Percentiles rank a stretch among this genome's conserved stretches.
These are phyloP conservation scores for Aphaenogaster floridana DNA, from an alignment of 1,140 invertebrate genomes.

Conservation along the genomic window DNA sequence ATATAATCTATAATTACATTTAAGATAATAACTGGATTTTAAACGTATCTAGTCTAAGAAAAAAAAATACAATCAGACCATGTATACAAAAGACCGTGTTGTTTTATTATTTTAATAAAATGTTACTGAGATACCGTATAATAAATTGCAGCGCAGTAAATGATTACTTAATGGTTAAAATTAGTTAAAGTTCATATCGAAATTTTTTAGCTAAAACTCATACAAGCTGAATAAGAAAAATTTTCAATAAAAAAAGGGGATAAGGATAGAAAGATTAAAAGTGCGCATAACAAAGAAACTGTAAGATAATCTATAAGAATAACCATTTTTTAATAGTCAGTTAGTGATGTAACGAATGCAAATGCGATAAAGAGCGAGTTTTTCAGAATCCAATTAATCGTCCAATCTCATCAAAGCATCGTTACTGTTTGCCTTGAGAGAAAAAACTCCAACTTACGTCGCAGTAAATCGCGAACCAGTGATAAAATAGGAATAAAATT, in stretches of 20 bases:
- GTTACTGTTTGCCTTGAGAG: background rate
- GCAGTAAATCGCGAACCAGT: background rate
- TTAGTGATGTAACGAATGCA: background rate
- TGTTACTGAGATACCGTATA: background rate
- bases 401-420: background rate
- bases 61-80: background rate
- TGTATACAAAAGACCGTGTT: too few species aligned
- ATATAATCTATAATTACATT: slow-evolving; percentile 27
- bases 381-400: slow-evolving; percentile 9
- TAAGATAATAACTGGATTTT: background rate
- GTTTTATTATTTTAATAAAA: background rate
- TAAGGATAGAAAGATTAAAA: slow-evolving; percentile 12
- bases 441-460: slow-evolving; percentile 5
- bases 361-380: slow-evolving; percentile 5
- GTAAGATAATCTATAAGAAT: background rate
- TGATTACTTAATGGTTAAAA: slow-evolving; percentile 1
- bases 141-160: background rate
- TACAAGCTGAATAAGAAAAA: background rate
- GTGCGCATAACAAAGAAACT: background rate
- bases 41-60: background rate
- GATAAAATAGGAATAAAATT: slow-evolving; percentile 31
- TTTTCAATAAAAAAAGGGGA: background rate
- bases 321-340: background rate
- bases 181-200: background rate
- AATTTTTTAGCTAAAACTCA: background rate